Conservation (phyloP, 37 sponge, comb jelly and placozoan genomes). For the Axinella damicornis region DNA sequence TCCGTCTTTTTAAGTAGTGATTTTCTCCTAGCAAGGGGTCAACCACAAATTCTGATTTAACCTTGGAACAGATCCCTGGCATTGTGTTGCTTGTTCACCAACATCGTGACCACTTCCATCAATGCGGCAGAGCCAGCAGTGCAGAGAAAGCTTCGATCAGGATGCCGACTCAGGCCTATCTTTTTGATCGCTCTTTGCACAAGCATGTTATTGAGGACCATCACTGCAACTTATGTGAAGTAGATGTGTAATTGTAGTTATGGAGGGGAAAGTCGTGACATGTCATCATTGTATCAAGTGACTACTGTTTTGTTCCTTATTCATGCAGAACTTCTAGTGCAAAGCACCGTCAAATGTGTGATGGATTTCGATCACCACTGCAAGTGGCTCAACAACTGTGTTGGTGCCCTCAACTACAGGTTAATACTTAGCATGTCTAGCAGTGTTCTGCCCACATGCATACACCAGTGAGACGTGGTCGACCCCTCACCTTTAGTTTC, state of each 20-base stretch:
- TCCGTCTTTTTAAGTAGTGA: too few relatives aligned
- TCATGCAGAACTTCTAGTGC: constrained; percentile 53
- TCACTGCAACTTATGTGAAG: constrained; percentile 81
- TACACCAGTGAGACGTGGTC: too few relatives aligned
- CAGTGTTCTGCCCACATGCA: too few relatives aligned
- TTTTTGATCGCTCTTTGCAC: constrained; percentile 79
- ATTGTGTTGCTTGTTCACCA: constrained; percentile 51
- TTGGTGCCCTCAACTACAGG: constrained; percentile 86
- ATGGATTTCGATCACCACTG: constrained; percentile 91
- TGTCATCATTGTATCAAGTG: too few relatives aligned
- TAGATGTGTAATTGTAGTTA: constrained; percentile 71
- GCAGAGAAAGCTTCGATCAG: not conserved
- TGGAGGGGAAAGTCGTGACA: not conserved
- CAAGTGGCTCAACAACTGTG: constrained; percentile 94
- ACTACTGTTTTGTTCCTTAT: not conserved
- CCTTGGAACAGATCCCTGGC: constrained; percentile 58
- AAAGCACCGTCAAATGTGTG: constrained; percentile 96
- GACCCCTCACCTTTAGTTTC: too few relatives aligned
- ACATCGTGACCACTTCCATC: constrained; percentile 67
- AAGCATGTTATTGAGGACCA: constrained; percentile 86
- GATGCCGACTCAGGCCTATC: constrained; percentile 6
- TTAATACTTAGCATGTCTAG: constrained; percentile 10
- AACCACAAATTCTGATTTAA: too few relatives aligned
- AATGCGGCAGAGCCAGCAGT: constrained; percentile 81
- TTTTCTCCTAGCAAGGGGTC: not conserved